Base-by-base conservation (phyloP, 1,140 invertebrate genomes). In the Archivesica marissinica region DNA sequence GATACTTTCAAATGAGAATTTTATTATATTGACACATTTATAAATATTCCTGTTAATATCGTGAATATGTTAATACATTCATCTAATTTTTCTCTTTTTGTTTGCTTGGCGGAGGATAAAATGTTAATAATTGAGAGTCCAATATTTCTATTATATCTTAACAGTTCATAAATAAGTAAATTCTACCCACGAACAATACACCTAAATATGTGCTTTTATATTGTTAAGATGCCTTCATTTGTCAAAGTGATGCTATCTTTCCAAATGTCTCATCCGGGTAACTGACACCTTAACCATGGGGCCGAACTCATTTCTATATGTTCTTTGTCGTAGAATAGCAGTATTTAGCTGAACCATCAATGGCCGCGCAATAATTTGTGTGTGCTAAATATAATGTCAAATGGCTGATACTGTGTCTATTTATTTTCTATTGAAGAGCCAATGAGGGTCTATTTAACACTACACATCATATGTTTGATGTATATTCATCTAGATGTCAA, bases 231-330 rank as follows among this genome's bases (percentile, higher is more conserved):
- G 59, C 77, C 56, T 17, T 79, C 77, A 79, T 79, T 79, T 79
- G 77, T 79, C 77, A 79, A 79, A 79, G n/a, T 66, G 77, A 79
- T 79, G 56, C 61, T 79, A 79, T 79, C 77, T 66, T 35, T 3
- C 50, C 39, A 33, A 28, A 52, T 17, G 74, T 76, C 74, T 59
- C 74, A 56, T 44, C 41, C 41, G 7, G 13, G 68, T 56, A 76
- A 76, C 7, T 39, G 74, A 56, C 41, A 76, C 74, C 74, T 23
- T 25, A 59, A 59, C 74, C 50, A 41, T 30, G 52, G 74, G 54
- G 50, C 33, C 47, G 47, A 56, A 76, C 38, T n/a, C 47, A 38
- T 76, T 39, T 59, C 33, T 28, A 52, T 38, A 28, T 30, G 35
- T 23, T 52, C 25, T 76, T 76, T 76, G 74, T 56, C 41, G 17